Conservation (phyloP, 1,140 invertebrate genomes). For the Calephelis virginiensis region DNA sequence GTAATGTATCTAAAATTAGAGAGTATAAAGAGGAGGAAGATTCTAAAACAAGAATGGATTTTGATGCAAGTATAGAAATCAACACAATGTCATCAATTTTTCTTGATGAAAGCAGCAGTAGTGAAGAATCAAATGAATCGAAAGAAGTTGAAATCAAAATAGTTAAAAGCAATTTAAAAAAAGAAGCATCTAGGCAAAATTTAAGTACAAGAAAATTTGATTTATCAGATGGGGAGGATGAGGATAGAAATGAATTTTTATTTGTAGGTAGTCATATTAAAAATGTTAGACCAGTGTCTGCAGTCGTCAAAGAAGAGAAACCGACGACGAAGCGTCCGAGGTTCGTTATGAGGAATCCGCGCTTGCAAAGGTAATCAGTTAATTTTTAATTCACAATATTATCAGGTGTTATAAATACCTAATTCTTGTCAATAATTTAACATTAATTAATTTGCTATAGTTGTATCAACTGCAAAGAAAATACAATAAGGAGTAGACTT, state of each 20-base stretch:
- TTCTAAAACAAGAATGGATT: not conserved
- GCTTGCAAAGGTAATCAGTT: not conserved
- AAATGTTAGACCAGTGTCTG: not conserved
- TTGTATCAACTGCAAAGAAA: no score
- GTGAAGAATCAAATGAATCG: slow-evolving; percentile 21
- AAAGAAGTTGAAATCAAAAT: slow-evolving; percentile 2
- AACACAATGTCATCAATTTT: slow-evolving; percentile 17
- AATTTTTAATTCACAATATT: no score
- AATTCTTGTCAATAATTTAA: no score
- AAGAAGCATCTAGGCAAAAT: slow-evolving; percentile 1
- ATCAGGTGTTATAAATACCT: no score
- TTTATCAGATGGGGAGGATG: slow-evolving; percentile 22
- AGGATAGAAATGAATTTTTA: slow-evolving; percentile 38
- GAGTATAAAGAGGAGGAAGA: not conserved
- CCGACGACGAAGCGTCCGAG: not conserved
- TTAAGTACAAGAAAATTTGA: slow-evolving; percentile 4
- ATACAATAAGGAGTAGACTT: no score
- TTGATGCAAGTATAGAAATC: slow-evolving; percentile 8
- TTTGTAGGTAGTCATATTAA: slow-evolving; percentile 26
- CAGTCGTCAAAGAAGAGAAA: not conserved
- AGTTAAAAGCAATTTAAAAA: slow-evolving; percentile 10
- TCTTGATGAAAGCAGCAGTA: slow-evolving; percentile 17
- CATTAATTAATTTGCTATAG: no score
- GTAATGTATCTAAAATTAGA: not conserved
- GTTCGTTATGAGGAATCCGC: not conserved